A percentile compares a stretch with the other conserved stretches of the same genome.
Evolutionary conservation across 2,888 invertebrate genomes (phyloP).

Genomic region (Siphonodentalium dalli): DNA sequence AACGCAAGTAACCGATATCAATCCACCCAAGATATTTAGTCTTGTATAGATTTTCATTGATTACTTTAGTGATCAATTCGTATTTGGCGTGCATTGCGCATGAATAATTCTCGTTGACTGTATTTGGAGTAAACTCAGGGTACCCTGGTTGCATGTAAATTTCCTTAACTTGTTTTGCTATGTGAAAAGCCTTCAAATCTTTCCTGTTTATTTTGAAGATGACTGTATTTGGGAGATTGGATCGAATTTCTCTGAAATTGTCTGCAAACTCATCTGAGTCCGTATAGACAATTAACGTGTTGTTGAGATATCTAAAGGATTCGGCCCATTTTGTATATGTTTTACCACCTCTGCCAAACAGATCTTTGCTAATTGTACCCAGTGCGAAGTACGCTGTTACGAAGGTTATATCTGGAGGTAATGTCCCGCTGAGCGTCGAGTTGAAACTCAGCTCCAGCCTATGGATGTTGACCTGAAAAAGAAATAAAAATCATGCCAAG

Average conservation of each 20-base stretch:
- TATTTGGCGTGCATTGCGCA: slow-evolving; percentile 17
- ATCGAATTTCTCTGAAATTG: neutral
- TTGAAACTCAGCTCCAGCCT: too few relatives aligned
- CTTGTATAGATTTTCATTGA: slow-evolving; percentile 1
- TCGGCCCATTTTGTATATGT: neutral
- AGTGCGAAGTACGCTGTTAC: too few relatives aligned
- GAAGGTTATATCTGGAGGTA: too few relatives aligned
- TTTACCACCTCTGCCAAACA: too few relatives aligned
- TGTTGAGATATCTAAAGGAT: neutral
- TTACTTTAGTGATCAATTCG: slow-evolving; percentile 5
- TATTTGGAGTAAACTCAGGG: slow-evolving; percentile 17
- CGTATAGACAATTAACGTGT: neutral
- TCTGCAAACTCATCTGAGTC: neutral
- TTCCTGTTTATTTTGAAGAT: slow-evolving; percentile 2
- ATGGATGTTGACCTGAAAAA: too few relatives aligned
- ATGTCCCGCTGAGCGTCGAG: too few relatives aligned
- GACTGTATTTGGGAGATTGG: neutral
- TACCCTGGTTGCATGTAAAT: slow-evolving; percentile 8
- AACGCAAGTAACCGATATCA: slow-evolving; percentile 20
- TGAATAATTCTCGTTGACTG: slow-evolving; percentile 12
- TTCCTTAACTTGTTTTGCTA: slow-evolving; percentile 6
- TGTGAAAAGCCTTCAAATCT: slow-evolving; percentile 14
- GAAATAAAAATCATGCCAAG: too few relatives aligned
- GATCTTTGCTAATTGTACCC: too few relatives aligned
- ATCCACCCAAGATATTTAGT: slow-evolving; percentile 17